These are phyloP conservation scores for Heliconius melpomene DNA, from an alignment of 1,140 invertebrate species.

Conservation along the genomic window DNA sequence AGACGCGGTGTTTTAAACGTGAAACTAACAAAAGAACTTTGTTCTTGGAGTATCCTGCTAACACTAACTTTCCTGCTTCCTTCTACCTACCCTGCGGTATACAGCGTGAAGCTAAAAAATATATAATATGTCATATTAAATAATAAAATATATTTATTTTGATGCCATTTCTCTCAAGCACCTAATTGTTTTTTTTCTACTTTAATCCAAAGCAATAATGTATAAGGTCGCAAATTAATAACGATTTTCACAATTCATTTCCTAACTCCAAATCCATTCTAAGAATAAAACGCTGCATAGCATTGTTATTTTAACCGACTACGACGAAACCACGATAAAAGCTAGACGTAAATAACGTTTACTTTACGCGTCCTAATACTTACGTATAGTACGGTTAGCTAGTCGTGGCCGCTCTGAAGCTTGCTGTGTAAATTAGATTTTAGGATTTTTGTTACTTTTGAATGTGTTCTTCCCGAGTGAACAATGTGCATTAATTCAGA, in stretches of 20 bases:
- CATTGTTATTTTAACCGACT: slow-evolving; percentile 13
- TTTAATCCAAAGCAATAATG: not conserved
- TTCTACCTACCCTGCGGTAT: not conserved
- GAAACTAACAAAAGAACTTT: too few species aligned
- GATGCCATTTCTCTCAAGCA: too few species aligned
- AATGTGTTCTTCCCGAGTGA: too few species aligned
- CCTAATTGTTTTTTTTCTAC: too few species aligned
- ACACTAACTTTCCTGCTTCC: not conserved
- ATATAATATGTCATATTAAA: too few species aligned
- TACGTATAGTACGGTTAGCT: too few species aligned
- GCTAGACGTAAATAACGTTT: slow-evolving; percentile 14
- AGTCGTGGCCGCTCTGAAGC: too few species aligned
- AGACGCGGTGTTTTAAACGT: too few species aligned
- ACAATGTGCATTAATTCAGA: too few species aligned
- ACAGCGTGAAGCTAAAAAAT: not conserved
- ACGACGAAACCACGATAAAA: slow-evolving; percentile 8
- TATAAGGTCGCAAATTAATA: not conserved
- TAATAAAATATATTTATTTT: too few species aligned
- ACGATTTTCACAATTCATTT: not conserved
- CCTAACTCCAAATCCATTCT: not conserved
- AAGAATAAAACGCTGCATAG: not conserved
- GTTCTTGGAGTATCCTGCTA: not conserved
- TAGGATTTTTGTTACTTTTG: too few species aligned
- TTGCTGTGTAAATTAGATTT: too few species aligned
- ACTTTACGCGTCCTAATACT: not conserved